Evolutionary conservation across 1,140 invertebrate species (phyloP).

Genomic region (Polypedilum vanderplanki): DNA sequence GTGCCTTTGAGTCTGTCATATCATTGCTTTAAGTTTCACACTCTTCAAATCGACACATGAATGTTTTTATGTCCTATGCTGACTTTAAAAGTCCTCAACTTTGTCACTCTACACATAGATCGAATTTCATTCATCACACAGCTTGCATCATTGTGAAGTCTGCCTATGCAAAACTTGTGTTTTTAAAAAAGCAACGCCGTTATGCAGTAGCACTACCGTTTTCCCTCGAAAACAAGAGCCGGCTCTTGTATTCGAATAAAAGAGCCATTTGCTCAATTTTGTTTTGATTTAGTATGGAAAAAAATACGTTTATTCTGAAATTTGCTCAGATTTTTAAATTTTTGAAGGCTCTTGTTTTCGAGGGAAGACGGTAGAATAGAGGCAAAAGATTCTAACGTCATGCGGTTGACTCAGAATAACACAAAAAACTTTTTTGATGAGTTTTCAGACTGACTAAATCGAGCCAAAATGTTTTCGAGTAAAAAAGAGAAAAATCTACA

Average conservation of each 20-base stretch:
- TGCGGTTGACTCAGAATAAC: not conserved
- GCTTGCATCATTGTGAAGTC: not conserved
- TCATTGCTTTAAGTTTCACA: too few relatives aligned
- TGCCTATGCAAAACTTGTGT: not conserved
- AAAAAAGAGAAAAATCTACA: not conserved
- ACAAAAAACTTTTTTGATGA: slow-evolving; percentile 21
- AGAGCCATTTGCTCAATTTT: too few relatives aligned
- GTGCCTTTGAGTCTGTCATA: too few relatives aligned
- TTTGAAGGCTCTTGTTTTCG: too few relatives aligned
- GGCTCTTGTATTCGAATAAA: too few relatives aligned
- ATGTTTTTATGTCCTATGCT: not conserved
- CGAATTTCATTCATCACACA: not conserved
- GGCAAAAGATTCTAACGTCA: not conserved
- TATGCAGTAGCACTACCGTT: not conserved
- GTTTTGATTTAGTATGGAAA: too few relatives aligned
- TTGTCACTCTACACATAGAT: not conserved
- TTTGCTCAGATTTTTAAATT: too few relatives aligned
- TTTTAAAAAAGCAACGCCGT: not conserved
- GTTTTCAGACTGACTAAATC: not conserved
- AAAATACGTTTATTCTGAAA: too few relatives aligned
- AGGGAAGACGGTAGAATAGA: not conserved
- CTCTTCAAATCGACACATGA: too few relatives aligned
- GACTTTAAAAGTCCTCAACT: not conserved
- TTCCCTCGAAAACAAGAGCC: too few relatives aligned
- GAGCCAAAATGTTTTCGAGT: not conserved